phyloP scores from a whole-genome alignment of 1,140 invertebrate species.

The Frieseomelitta varia region DNA sequence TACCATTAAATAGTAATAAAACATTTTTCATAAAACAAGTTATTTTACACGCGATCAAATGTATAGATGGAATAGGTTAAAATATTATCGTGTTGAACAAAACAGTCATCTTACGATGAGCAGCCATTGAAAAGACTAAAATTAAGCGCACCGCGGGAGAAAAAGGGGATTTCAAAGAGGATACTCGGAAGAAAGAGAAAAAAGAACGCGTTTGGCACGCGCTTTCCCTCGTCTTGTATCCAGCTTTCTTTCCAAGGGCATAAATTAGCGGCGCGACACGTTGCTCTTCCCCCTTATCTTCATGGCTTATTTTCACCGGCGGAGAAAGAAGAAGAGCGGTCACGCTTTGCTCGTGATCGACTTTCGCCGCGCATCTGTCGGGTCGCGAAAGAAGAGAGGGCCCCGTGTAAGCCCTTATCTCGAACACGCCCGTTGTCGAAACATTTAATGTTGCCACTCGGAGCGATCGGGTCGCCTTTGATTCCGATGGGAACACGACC shows the following conservation, averaged over 20 bases:
- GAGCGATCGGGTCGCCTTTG: slow-evolving; percentile 25
- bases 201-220: slow-evolving; percentile 11
- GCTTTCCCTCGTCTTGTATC: slow-evolving; percentile 12
- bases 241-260: slow-evolving; percentile 5
- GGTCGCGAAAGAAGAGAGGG: not conserved
- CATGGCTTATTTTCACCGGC: slow-evolving; percentile 19
- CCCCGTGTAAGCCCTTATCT: slow-evolving; percentile 30
- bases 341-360: slow-evolving; percentile 21
- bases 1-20: no score
- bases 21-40: no score
- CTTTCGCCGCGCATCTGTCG: slow-evolving; percentile 34
- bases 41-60: no score
- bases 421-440: slow-evolving; percentile 54
- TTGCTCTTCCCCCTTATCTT: slow-evolving; percentile 29
- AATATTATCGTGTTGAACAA: no score
- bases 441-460: slow-evolving; percentile 42
- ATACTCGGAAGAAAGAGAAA: not conserved
- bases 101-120: no score
- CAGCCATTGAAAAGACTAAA: no score
- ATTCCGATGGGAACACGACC: slow-evolving; percentile 32
- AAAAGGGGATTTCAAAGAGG: not conserved
- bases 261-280: slow-evolving; percentile 24
- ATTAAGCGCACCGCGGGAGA: no score
- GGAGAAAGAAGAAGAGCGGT: not conserved
- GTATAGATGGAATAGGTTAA: no score